Evolutionary conservation across 2,113 vertebrate species (phyloP).

Genomic region (Pimephales promelas): DNA sequence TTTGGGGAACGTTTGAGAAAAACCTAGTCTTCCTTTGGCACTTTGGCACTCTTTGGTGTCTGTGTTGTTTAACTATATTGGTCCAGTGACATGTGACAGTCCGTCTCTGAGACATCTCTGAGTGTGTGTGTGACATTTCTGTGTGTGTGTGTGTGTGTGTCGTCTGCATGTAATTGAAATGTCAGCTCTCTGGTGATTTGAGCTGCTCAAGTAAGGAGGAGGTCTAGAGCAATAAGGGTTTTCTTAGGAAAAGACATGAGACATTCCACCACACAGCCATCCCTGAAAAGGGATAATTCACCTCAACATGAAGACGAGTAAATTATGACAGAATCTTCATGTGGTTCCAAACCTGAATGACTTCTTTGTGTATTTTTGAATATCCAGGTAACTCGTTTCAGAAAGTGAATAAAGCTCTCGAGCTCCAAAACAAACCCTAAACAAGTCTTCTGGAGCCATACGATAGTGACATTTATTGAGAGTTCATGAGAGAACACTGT

Average conservation of each 20-base stretch:
- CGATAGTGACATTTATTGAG: neutral
- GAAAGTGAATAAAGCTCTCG: neutral
- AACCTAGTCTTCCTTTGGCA: no score
- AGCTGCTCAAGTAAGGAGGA: neutral
- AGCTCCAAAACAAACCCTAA: neutral
- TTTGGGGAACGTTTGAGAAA: no score
- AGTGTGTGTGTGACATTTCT: neutral
- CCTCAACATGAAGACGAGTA: neutral
- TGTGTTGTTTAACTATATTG: neutral
- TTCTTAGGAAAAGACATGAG: constrained; percentile 19
- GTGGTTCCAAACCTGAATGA: neutral
- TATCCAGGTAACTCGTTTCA: neutral
- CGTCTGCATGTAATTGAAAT: constrained; percentile 36
- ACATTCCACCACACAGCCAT: neutral
- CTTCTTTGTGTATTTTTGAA: neutral
- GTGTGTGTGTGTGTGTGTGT: constrained; percentile 11
- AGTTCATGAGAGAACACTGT: neutral
- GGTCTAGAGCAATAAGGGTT: constrained; percentile 2
- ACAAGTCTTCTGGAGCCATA: neutral
- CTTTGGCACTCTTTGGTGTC: neutral
- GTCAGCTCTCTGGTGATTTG: constrained; percentile 23
- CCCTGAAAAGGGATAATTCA: neutral
- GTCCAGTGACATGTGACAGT: constrained; percentile 15
- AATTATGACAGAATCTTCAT: neutral
- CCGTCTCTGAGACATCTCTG: constrained; percentile 1